Evolutionary conservation across 2,888 invertebrate species (phyloP), one percentile per base, ranked within the genome.

Genomic region (Microctonus aethiopoides): DNA sequence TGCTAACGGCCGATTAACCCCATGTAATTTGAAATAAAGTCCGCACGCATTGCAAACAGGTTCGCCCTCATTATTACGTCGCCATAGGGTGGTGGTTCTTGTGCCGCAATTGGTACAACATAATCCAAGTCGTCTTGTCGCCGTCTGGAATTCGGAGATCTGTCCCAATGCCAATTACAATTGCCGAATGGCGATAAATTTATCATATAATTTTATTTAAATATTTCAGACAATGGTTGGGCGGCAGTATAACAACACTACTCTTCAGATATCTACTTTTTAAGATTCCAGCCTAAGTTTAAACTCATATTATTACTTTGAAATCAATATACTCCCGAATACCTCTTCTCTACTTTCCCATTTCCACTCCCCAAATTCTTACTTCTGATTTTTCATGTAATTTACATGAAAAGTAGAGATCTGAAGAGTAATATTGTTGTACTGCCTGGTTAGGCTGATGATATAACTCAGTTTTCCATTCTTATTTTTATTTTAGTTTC

Each of bases 11-110:
- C 98, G 88, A 87, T 95, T 95, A 68, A 97, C 95, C 73, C 95
- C 95, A 87, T 98, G 98, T 75, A 98, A 90, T 87, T 98, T 98
- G 89, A 93, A 98, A 89, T 98, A 98, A 63, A 98, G 91, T 0
- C 98, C 98, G 87, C 98, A 98, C 13, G 98, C 98, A 89, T 99
- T 98, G 89, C 99, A 99, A 52, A 99, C 99, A 0, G 99, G 98
- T 87, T 99, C 98, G 59, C 99, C 99, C 84, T 97, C 96, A 88
- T 97, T 94, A 89, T 99, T 99, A 76, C 99, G 92, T 68, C 99
- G 91, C 99, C 99, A 99, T 66, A 99, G 90, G 24, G 99, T 99
- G 57, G 99, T 99, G 80, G 95, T 96, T 71, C 95, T 92, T n/a
- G 99, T 99, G 72, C 96, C 95, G 87, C 98, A 99, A 89, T 99